Conservation (phyloP, 2,113 vertebrate genomes). For the Ptychochromis oligacanthus region DNA sequence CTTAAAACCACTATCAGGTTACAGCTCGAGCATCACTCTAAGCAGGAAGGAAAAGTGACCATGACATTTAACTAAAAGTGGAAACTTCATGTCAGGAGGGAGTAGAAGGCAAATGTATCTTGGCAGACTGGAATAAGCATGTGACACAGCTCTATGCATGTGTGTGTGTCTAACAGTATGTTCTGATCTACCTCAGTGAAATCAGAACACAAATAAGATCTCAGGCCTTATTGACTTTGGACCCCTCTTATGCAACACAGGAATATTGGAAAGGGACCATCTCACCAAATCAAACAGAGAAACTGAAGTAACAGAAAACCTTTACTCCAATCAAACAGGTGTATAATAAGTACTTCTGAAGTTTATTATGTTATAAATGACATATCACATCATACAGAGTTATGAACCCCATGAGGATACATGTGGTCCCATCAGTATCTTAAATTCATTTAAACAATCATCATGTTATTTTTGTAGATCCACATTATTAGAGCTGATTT, state of each 20-base stretch:
- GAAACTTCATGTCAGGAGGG: slow-evolving; percentile 46
- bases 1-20: neutral
- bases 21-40: slow-evolving; percentile 12
- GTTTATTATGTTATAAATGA: neutral
- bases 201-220: slow-evolving; percentile 57
- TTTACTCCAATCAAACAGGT: neutral
- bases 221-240: slow-evolving; percentile 53
- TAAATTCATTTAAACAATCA: neutral
- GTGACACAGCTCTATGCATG: slow-evolving; percentile 37
- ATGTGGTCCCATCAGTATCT: neutral
- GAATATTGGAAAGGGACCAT: slow-evolving; percentile 61
- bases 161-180: slow-evolving; percentile 35
- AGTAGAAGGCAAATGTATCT: slow-evolving; percentile 34
- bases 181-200: slow-evolving; percentile 54
- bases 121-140: slow-evolving; percentile 36
- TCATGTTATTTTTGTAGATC: neutral
- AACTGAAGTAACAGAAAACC: slow-evolving; percentile 10
- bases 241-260: slow-evolving; percentile 65
- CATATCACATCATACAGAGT: neutral
- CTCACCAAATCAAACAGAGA: slow-evolving; percentile 33
- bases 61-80: slow-evolving; percentile 41
- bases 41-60: slow-evolving; percentile 14
- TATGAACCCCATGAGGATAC: neutral
- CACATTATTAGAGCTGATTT: neutral
- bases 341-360: neutral